Conservation (phyloP, 1,140 invertebrate species). For the Drosophila sulfurigaster region DNA sequence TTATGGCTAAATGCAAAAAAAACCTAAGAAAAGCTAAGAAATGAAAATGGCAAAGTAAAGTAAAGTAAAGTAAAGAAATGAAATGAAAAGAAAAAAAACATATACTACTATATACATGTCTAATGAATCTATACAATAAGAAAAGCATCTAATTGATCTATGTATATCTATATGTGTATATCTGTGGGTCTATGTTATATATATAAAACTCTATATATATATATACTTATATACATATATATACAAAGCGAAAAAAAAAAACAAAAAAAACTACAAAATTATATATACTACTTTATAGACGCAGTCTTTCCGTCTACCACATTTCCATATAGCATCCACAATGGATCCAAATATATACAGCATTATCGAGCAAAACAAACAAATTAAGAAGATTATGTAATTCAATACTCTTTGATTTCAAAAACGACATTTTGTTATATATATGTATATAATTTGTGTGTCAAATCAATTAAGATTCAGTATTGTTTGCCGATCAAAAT, state of each 20-base stretch:
- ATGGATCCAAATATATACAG: conserved; percentile 5
- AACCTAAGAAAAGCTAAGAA: neutral
- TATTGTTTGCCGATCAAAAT: neutral
- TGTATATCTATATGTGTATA: conserved; percentile 33
- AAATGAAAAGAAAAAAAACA: neutral
- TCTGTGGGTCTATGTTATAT: conserved; percentile 25
- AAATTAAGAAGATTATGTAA: neutral
- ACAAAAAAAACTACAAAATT: conserved; percentile 3
- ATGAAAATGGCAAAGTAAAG: too few relatives aligned
- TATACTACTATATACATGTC: conserved; percentile 20
- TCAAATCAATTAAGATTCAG: neutral
- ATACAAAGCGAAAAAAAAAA: neutral
- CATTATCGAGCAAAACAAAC: neutral
- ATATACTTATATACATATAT: conserved; percentile 12
- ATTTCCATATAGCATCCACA: conserved; percentile 27
- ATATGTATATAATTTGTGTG: conserved; percentile 19
- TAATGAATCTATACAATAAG: conserved; percentile 40
- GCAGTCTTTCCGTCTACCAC: conserved; percentile 24
- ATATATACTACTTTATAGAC: conserved; percentile 20
- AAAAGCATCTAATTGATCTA: conserved; percentile 33
- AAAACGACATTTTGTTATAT: neutral
- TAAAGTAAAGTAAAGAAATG: too few relatives aligned
- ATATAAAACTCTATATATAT: conserved; percentile 12
- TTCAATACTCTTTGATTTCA: neutral
- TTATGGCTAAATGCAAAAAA: conserved; percentile 11